phyloP scores from a whole-genome alignment of 2,113 vertebrate species.

The Mus musculus region DNA sequence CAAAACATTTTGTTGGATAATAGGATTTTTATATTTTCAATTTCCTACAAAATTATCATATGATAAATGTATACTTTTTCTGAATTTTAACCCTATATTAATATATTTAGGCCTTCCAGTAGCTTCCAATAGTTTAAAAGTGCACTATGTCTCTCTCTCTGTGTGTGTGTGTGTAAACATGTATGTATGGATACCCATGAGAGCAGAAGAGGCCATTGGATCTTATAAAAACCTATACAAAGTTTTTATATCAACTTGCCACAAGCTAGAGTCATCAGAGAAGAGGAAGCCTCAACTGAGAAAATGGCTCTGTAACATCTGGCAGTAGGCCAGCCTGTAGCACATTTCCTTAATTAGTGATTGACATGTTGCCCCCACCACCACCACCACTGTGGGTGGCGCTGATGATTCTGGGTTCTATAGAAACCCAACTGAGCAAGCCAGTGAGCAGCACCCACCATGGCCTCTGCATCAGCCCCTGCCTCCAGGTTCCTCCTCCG shows the following conservation, averaged over 20 bases:
- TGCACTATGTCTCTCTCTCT: too few relatives aligned
- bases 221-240: too few relatives aligned
- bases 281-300: background rate
- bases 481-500: background rate
- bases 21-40: background rate
- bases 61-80: too few relatives aligned
- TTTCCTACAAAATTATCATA: background rate
- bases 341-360: background rate
- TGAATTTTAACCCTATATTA: background rate
- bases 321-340: background rate
- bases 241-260: background rate
- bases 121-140: background rate
- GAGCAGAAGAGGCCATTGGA: background rate
- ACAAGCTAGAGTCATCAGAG: background rate
- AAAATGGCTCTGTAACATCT: background rate
- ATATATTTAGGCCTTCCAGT: background rate
- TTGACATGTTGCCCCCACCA: background rate
- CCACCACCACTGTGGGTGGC: background rate
- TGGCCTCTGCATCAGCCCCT: background rate
- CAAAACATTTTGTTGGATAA: constrained; percentile 27
- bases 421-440: background rate
- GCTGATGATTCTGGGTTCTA: background rate
- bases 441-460: background rate
- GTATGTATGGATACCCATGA: background rate
- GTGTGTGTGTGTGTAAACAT: background rate